Conservation (phyloP, 53 echinoderm and acorn worm species). For the Luidia sarsii region DNA sequence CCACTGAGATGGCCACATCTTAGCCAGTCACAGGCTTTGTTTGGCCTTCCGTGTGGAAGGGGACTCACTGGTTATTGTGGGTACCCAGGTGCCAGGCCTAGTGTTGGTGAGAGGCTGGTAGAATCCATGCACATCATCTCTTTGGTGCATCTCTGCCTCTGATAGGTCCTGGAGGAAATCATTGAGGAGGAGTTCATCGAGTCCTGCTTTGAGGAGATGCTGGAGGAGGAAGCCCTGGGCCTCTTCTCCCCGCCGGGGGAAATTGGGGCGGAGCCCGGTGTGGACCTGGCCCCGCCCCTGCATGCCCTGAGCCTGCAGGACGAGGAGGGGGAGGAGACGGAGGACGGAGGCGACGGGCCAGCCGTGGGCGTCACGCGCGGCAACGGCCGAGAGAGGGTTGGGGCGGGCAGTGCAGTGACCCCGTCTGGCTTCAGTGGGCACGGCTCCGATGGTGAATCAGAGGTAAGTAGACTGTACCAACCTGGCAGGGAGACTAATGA, state of each 20-base stretch:
- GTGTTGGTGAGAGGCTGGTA: too few relatives aligned
- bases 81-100: too few relatives aligned
- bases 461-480: neutral
- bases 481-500: neutral
- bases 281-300: constrained; percentile 3
- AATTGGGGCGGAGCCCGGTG: neutral
- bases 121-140: too few relatives aligned
- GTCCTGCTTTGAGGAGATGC: constrained; percentile 82
- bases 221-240: constrained; percentile 76
- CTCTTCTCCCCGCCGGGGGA: constrained; percentile 66
- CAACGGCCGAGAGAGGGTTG: neutral
- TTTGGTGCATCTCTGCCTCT: constrained; percentile 7
- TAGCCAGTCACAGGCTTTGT: too few relatives aligned
- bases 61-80: too few relatives aligned
- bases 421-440: constrained; percentile 36
- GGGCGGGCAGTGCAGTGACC: neutral
- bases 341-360: neutral
- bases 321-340: neutral
- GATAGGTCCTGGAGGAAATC: constrained; percentile 69
- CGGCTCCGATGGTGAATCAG: constrained; percentile 34
- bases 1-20: too few relatives aligned
- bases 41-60: too few relatives aligned
- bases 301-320: constrained; percentile 30
- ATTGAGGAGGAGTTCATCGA: constrained; percentile 77
- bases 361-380: too few relatives aligned